Percentiles rank a stretch among this genome's conserved stretches.
phyloP scores from a whole-genome alignment of 2,797 vertebrate genomes.

The Gila robusta region DNA sequence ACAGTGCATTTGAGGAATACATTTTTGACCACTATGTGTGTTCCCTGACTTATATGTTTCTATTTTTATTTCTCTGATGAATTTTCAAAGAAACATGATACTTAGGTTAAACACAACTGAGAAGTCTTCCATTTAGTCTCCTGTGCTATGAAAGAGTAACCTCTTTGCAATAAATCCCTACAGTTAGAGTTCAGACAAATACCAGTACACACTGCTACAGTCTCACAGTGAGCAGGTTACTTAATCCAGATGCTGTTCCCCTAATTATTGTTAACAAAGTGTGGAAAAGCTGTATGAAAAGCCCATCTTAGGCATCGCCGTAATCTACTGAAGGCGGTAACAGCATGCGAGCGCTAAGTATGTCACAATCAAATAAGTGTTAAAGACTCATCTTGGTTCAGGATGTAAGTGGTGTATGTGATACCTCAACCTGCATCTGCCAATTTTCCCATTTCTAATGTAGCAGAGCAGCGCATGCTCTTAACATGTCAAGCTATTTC shows the following conservation, averaged over 20 bases:
- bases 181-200: not conserved
- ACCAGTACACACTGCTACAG: not conserved
- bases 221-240: conserved; percentile 22
- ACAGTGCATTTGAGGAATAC: not conserved
- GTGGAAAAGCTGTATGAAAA: conserved; percentile 32
- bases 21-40: not conserved
- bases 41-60: not conserved
- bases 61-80: not conserved
- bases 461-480: not conserved
- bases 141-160: not conserved
- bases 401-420: conserved; percentile 27
- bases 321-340: conserved; percentile 35
- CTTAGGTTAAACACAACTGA: not conserved
- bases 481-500: conserved; percentile 48
- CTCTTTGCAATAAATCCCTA: not conserved
- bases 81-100: not conserved
- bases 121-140: not conserved
- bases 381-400: conserved; percentile 26
- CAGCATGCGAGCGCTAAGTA: conserved; percentile 12
- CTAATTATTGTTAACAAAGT: conserved; percentile 47
- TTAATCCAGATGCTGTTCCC: conserved; percentile 16
- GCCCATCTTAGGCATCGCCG: not conserved
- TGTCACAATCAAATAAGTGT: conserved; percentile 45
- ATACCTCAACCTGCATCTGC: conserved; percentile 27
- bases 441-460: conserved; percentile 27